These are phyloP conservation scores for Salarias fasciatus DNA, from an alignment of 2,797 vertebrate genomes.

Conservation along the genomic window DNA sequence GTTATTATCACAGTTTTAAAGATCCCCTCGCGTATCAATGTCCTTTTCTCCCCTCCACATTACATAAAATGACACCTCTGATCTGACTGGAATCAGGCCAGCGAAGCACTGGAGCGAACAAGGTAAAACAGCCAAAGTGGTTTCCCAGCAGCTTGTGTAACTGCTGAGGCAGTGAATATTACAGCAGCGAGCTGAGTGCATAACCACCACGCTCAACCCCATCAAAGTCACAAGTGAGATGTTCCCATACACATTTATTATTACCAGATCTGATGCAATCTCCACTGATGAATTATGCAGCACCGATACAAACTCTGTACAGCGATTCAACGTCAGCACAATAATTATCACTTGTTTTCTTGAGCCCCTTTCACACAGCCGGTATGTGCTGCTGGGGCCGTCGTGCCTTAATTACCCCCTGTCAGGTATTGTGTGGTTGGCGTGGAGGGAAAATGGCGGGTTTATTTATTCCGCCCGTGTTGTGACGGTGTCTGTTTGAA, in stretches of 20 bases:
- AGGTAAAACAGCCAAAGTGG: constrained; percentile 21
- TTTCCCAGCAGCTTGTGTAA: constrained; percentile 36
- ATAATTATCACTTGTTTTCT: constrained; percentile 18
- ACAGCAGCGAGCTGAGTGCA: constrained; percentile 30
- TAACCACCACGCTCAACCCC: constrained; percentile 31
- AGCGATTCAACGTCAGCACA: constrained; percentile 50
- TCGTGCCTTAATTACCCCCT: too few species aligned
- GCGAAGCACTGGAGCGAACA: constrained; percentile 7
- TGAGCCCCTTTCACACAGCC: not conserved
- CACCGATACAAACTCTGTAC: constrained; percentile 48
- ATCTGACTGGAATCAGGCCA: constrained; percentile 8
- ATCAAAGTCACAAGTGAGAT: constrained; percentile 52
- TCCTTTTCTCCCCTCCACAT: not conserved
- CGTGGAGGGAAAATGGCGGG: too few species aligned
- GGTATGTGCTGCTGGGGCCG: too few species aligned
- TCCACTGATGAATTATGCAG: constrained; percentile 53
- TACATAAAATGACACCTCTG: constrained; percentile 16
- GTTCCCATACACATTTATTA: constrained; percentile 65
- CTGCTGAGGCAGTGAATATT: constrained; percentile 44
- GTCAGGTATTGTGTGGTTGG: too few species aligned
- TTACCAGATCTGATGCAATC: constrained; percentile 46
- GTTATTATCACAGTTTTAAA: not conserved
- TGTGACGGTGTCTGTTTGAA: too few species aligned
- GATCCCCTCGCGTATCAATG: not conserved
- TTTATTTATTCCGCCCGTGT: too few species aligned